phyloP scores from a whole-genome alignment of 2,888 invertebrate species.

The Lasioglossum zephyrum region DNA sequence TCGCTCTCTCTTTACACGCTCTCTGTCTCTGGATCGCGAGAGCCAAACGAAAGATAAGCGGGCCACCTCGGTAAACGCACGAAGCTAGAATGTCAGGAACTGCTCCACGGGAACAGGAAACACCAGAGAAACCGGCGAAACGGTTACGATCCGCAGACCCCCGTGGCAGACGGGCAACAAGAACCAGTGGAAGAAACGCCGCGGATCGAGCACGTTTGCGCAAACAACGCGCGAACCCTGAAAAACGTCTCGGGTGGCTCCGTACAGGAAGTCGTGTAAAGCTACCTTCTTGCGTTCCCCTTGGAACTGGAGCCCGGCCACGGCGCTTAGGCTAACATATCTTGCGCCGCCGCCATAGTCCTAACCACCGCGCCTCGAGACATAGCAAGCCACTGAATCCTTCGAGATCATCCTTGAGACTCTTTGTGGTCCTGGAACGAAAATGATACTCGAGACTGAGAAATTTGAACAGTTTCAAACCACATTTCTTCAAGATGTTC shows the following conservation, averaged over 20 bases:
- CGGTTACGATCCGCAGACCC: not conserved
- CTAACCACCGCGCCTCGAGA: not conserved
- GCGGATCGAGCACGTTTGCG: conserved; percentile 14
- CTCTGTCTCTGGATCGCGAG: not conserved
- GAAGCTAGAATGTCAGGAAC: conserved; percentile 1
- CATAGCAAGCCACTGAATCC: not conserved
- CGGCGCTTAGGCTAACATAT: not conserved
- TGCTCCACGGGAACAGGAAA: not conserved
- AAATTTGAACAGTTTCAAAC: too few relatives aligned
- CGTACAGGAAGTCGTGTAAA: conserved; percentile 38
- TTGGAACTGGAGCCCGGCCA: conserved; percentile 15
- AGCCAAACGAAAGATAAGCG: conserved; percentile 9
- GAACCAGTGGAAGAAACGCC: not conserved
- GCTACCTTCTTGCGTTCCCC: not conserved
- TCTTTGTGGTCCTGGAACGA: too few relatives aligned
- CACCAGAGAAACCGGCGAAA: not conserved
- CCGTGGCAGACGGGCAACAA: not conserved
- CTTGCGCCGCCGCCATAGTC: not conserved
- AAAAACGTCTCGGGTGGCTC: not conserved
- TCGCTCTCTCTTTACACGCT: not conserved
- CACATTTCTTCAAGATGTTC: too few relatives aligned
- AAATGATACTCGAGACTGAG: too few relatives aligned
- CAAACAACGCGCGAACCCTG: conserved; percentile 3
- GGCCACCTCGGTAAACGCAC: not conserved
- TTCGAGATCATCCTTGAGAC: not conserved